Percentiles rank a stretch among this genome's conserved stretches.
Evolutionary conservation across 1,140 invertebrate species (phyloP).

Genomic region (Aphelenchoides avenae): DNA sequence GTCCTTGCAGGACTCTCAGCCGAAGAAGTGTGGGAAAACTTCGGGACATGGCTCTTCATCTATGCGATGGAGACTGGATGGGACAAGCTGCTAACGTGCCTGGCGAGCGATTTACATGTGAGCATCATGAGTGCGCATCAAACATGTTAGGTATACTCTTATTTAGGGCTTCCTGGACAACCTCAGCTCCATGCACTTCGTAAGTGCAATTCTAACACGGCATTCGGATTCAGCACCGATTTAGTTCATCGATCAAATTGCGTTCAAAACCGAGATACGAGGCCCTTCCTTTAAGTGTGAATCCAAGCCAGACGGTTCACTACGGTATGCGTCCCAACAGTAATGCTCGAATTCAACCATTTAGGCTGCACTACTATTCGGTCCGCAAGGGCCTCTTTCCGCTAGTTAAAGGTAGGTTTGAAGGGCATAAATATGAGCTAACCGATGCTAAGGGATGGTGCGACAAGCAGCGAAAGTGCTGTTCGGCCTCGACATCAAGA

Average conservation of each 20-base stretch:
- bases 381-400: conserved; percentile 60
- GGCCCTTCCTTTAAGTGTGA: conserved; percentile 32
- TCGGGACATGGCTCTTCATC: conserved; percentile 21
- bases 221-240: background rate
- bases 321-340: too few relatives aligned
- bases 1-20: too few relatives aligned
- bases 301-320: conserved; percentile 21
- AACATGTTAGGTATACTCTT: background rate
- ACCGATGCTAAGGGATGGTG: conserved; percentile 42
- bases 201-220: background rate
- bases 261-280: conserved; percentile 22
- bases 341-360: too few relatives aligned
- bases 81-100: conserved; percentile 16
- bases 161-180: conserved; percentile 30
- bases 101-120: conserved; percentile 25
- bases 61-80: conserved; percentile 25
- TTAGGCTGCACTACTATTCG: conserved; percentile 61
- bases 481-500: conserved; percentile 52
- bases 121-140: background rate
- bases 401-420: conserved; percentile 54
- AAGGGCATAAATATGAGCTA: too few relatives aligned
- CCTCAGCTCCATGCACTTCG: conserved; percentile 27
- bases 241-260: conserved; percentile 26
- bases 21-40: too few relatives aligned
- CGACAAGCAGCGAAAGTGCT: conserved; percentile 47